Conservation (phyloP, 2,113 vertebrate species). For the Isichthys henryi region DNA sequence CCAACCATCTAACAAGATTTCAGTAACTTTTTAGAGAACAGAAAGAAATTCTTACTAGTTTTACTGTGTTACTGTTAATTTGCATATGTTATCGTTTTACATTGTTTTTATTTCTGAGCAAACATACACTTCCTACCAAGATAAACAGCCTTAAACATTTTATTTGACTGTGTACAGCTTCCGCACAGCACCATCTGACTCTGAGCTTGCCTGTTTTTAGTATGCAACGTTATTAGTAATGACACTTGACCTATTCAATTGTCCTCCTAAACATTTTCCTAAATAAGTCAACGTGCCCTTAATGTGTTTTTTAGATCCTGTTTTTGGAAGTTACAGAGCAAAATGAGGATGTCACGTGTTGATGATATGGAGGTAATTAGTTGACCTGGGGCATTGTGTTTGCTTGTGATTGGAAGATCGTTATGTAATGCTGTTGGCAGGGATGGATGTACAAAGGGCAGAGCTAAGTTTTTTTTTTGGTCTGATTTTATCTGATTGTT, state of each 20-base stretch:
- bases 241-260: background rate
- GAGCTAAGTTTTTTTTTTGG: background rate
- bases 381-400: background rate
- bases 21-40: background rate
- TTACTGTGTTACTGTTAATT: background rate
- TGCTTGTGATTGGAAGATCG: background rate
- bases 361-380: background rate
- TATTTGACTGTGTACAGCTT: too few species aligned
- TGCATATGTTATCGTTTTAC: background rate
- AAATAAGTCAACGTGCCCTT: background rate
- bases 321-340: background rate
- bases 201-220: background rate
- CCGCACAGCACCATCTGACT: background rate
- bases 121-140: background rate
- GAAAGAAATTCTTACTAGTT: background rate
- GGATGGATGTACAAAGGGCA: background rate
- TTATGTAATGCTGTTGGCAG: background rate
- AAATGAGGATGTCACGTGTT: background rate
- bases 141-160: background rate
- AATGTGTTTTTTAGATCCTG: background rate
- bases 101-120: background rate
- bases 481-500: background rate
- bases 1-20: background rate
- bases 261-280: background rate
- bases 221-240: background rate